These are phyloP conservation scores for Maccullochella peelii DNA, from an alignment of 2,113 vertebrate species.

Conservation along the genomic window DNA sequence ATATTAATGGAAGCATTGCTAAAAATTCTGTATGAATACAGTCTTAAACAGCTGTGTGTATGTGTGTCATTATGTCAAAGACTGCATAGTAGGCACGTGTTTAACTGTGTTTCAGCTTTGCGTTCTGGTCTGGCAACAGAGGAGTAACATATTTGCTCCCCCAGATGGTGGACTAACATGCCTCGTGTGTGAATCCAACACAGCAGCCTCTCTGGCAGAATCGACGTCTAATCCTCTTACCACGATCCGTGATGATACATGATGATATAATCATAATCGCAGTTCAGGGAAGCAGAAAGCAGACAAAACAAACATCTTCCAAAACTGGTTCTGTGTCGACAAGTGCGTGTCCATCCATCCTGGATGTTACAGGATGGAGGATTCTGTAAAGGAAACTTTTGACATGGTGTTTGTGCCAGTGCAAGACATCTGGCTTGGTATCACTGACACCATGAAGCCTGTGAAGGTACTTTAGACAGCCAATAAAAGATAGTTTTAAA, in stretches of 20 bases:
- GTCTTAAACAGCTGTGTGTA: slow-evolving; percentile 17
- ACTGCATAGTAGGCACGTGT: not conserved
- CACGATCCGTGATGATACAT: slow-evolving; percentile 67
- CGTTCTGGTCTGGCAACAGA: slow-evolving; percentile 59
- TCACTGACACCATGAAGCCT: slow-evolving; percentile 14
- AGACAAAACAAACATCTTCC: slow-evolving; percentile 64
- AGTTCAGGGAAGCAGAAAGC: slow-evolving; percentile 57
- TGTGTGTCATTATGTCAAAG: slow-evolving; percentile 14
- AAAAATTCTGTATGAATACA: not conserved
- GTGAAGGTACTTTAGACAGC: not conserved
- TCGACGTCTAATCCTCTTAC: slow-evolving; percentile 71
- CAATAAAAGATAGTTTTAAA: slow-evolving; percentile 26
- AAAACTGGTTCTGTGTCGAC: slow-evolving; percentile 30
- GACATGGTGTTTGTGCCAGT: slow-evolving; percentile 15
- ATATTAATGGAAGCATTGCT: not conserved
- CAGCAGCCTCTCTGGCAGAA: slow-evolving; percentile 69
- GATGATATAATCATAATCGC: slow-evolving; percentile 68
- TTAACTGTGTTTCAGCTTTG: slow-evolving; percentile 47
- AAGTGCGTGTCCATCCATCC: slow-evolving; percentile 13
- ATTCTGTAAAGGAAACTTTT: slow-evolving; percentile 31
- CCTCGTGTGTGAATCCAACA: slow-evolving; percentile 57
- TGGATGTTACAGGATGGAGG: slow-evolving; percentile 26
- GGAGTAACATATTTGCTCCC: slow-evolving; percentile 64
- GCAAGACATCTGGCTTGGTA: slow-evolving; percentile 40
- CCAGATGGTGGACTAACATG: slow-evolving; percentile 70